These are phyloP conservation scores for Cheilinus undulatus DNA, from an alignment of 2,113 vertebrate species.

Conservation along the genomic window DNA sequence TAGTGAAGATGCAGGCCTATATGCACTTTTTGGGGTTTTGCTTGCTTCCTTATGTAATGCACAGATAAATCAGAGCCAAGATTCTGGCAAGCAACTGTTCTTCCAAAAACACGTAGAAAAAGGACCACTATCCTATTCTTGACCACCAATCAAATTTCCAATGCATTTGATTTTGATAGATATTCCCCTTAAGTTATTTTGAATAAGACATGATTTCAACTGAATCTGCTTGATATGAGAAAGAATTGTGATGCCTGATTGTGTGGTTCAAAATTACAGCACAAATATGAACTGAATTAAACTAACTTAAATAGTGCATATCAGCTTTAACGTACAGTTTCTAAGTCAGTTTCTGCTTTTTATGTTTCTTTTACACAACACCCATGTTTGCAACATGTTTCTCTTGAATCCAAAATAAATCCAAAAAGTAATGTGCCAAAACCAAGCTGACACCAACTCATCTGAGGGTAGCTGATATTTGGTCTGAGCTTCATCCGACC, in stretches of 20 bases:
- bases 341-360: too few species aligned
- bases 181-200: too few species aligned
- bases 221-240: background rate
- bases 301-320: background rate
- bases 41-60: too few species aligned
- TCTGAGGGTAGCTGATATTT: too few species aligned
- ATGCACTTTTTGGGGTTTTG: background rate
- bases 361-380: too few species aligned
- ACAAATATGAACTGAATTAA: background rate
- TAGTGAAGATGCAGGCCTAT: conserved; percentile 4
- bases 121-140: too few species aligned
- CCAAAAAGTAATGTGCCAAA: background rate
- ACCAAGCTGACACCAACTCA: background rate
- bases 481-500: background rate
- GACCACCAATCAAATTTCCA: too few species aligned
- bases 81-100: background rate
- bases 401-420: background rate
- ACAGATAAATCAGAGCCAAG: background rate
- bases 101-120: background rate
- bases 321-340: background rate
- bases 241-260: background rate
- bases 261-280: background rate
- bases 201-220: too few species aligned
- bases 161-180: too few species aligned
- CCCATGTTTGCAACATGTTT: background rate